These are phyloP conservation scores for Amiota communis DNA, from an alignment of 2,888 invertebrate genomes.

Conservation along the genomic window DNA sequence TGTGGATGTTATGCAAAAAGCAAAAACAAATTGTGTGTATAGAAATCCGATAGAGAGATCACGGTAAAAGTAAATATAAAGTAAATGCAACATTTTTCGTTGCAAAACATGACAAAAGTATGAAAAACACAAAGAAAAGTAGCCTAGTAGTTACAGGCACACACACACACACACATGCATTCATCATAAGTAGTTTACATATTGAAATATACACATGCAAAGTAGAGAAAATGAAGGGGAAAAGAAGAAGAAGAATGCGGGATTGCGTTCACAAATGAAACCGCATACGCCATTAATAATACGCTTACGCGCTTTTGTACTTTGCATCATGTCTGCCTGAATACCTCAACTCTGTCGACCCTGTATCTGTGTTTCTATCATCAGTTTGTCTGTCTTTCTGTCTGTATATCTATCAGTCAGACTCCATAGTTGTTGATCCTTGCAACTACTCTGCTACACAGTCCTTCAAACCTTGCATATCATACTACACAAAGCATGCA, in stretches of 20 bases:
- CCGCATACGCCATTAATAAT: slow-evolving; percentile 57
- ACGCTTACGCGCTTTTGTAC: slow-evolving; percentile 65
- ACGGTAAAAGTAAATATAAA: slow-evolving; percentile 52
- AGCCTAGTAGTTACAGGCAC: too few relatives aligned
- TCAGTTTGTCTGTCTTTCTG: background rate
- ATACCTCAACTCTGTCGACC: too few relatives aligned
- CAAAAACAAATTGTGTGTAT: slow-evolving; percentile 41
- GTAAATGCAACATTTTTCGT: slow-evolving; percentile 29
- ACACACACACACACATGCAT: too few relatives aligned
- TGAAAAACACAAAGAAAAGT: too few relatives aligned
- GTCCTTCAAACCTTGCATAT: background rate
- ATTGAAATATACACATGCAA: too few relatives aligned
- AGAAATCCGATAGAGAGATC: background rate
- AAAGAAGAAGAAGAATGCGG: background rate
- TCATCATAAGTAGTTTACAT: too few relatives aligned
- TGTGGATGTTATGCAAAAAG: background rate
- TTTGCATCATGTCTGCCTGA: slow-evolving; percentile 30
- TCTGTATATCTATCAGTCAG: background rate
- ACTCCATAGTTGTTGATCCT: too few relatives aligned
- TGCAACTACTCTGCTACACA: too few relatives aligned
- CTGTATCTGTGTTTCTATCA: too few relatives aligned
- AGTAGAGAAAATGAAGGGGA: too few relatives aligned
- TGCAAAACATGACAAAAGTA: too few relatives aligned
- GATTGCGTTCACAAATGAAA: slow-evolving; percentile 50
- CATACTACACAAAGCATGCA: background rate